Evolutionary conservation across 2,888 invertebrate genomes (phyloP).

Genomic region (Tachina grossa): DNA sequence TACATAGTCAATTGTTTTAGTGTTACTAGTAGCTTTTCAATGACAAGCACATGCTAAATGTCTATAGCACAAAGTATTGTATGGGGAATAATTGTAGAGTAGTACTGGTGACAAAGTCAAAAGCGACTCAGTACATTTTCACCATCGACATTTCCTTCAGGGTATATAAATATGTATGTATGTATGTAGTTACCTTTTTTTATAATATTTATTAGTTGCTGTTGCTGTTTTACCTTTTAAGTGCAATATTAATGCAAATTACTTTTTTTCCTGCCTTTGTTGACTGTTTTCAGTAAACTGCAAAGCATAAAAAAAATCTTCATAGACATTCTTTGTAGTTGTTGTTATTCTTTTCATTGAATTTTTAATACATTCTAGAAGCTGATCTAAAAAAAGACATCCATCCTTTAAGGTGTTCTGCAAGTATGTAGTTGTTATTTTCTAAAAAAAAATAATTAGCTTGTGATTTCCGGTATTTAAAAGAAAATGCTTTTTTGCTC

Average conservation of each 20-base stretch:
- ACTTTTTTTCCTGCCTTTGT: conserved; percentile 48
- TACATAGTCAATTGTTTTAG: too few species aligned
- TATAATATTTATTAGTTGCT: conserved; percentile 21
- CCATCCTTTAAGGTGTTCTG: neutral
- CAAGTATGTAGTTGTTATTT: conserved; percentile 19
- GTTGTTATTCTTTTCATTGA: conserved; percentile 6
- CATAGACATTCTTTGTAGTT: conserved; percentile 37
- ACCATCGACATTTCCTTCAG: too few species aligned
- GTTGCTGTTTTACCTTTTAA: conserved; percentile 51
- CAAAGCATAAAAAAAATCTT: conserved; percentile 3
- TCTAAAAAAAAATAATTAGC: neutral
- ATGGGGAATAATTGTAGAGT: too few species aligned
- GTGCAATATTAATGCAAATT: conserved; percentile 53
- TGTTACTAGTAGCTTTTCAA: too few species aligned
- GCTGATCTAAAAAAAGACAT: neutral
- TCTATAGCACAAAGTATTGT: too few species aligned
- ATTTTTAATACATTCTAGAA: neutral
- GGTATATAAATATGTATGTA: too few species aligned
- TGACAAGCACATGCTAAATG: too few species aligned
- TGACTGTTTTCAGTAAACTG: neutral
- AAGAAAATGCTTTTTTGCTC: neutral
- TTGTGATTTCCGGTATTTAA: too few species aligned
- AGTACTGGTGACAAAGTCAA: too few species aligned
- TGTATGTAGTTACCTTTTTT: neutral
- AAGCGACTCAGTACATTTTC: too few species aligned